A percentile compares a stretch with the other conserved stretches of the same genome.
These are phyloP conservation scores for Peromyscus polionotus DNA, from an alignment of 2,113 vertebrate genomes.

Conservation along the genomic window DNA sequence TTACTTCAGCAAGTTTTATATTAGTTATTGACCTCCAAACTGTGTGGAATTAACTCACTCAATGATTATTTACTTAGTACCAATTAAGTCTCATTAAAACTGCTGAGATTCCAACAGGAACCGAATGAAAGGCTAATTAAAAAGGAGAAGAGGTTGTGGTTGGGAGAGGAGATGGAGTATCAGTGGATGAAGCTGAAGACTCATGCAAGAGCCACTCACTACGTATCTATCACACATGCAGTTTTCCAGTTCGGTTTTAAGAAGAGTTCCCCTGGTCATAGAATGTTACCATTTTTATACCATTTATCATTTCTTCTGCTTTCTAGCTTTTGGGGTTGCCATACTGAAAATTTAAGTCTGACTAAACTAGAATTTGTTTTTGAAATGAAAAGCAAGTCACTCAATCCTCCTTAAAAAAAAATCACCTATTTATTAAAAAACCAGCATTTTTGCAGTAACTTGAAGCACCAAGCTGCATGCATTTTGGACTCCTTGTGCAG, in stretches of 20 bases:
- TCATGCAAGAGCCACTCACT: rapidly evolving
- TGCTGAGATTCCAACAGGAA: not conserved
- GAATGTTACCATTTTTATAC: not conserved
- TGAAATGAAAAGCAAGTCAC: conserved; percentile 1
- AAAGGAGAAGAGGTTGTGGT: not conserved
- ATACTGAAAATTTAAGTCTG: not conserved
- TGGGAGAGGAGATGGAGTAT: not conserved
- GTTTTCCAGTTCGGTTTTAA: not conserved
- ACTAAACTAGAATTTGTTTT: not conserved
- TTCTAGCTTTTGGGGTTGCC: not conserved
- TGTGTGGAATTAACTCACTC: not conserved
- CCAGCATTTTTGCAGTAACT: not conserved
- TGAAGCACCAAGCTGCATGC: not conserved
- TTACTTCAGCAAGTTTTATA: not conserved
- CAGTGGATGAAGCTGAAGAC: not conserved
- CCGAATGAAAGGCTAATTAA: not conserved
- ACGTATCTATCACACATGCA: not conserved
- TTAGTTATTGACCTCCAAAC: not conserved
- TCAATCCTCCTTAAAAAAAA: not conserved
- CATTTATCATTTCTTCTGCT: not conserved
- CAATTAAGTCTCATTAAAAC: not conserved
- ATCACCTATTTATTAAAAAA: not conserved
- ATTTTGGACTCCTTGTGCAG: not conserved
- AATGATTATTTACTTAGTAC: not conserved
- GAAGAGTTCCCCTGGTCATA: not conserved